Evolutionary conservation across 1,140 invertebrate genomes (phyloP).

Genomic region (Charaxes varanes): DNA sequence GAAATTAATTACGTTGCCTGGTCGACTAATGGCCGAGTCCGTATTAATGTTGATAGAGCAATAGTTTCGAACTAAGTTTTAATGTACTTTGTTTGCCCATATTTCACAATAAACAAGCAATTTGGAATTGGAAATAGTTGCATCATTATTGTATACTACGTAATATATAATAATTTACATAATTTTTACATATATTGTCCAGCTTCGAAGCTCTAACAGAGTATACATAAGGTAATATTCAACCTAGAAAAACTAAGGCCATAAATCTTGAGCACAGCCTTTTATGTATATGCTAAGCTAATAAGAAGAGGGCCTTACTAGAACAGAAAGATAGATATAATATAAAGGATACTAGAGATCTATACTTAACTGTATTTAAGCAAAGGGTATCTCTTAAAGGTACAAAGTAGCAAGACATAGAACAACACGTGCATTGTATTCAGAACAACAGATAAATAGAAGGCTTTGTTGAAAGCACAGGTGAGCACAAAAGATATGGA

Average conservation of each 20-base stretch:
- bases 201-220: no score
- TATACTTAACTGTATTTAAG: no score
- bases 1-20: constrained; percentile 30
- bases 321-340: no score
- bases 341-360: no score
- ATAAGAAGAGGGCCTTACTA: no score
- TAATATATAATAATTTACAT: background rate
- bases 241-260: no score
- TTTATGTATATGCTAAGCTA: no score
- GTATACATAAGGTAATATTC: no score
- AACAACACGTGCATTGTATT: background rate
- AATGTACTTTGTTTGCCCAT: constrained; percentile 32
- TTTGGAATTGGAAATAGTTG: constrained; percentile 6
- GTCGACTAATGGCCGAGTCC: constrained; percentile 25
- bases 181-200: background rate
- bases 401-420: background rate
- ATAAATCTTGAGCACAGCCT: no score
- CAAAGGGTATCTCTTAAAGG: background rate
- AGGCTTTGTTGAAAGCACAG: constrained; percentile 7
- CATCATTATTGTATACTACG: background rate
- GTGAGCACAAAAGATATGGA: constrained; percentile 20
- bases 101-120: constrained; percentile 24
- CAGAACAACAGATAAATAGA: constrained; percentile 7
- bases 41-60: constrained; percentile 30
- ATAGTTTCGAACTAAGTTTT: constrained; percentile 31